Evolutionary conservation across 2,113 vertebrate genomes (phyloP), one percentile per base, ranked within the genome.

Genomic region (Tor tambroides): DNA sequence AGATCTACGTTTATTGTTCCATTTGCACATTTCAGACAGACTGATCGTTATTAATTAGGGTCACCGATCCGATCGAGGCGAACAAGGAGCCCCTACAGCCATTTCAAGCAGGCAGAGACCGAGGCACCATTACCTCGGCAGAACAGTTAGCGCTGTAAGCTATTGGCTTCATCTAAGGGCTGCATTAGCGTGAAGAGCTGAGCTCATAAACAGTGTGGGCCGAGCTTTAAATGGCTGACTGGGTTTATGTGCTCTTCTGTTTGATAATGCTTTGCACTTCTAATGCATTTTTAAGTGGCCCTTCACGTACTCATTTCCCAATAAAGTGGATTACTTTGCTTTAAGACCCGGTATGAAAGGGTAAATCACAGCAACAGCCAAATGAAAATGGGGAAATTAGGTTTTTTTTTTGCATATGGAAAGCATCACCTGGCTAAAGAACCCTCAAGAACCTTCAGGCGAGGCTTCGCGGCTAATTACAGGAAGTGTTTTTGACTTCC

Each of bases 1-100:
- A 96, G 97, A 97, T 97, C 96, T 95, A 92, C 93, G 95, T 98
- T 99, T 99, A 99, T 98, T 96, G 97, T 98, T 98, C 97, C 98
- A 98, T 98, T 98, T 98, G 97, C 96, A 98, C 97, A 96, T 98
- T 98, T 98, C 96, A 95, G 92, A 90, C 87, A 88, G 96, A 97
- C 97, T 98, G 97, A 99, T 99, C 97, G 96, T 98, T 99, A 98
- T 97, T 98, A 98, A 99, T 99, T 98, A 97, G 97, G 96, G 96
- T 96, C 97, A 97, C 97, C 95, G 95, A 94, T 95, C 95, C 94
- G 93, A 96, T 94, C 32, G 85, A 96, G 95, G 95, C 94, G 95
- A 94, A 95, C 95, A 94, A 95, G 95, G 96, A 93, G 95, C 95
- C 96, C 96, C 96, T 96, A 96, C 95, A 96, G 97, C 97, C 95